Evolutionary conservation across 1,140 invertebrate genomes (phyloP), one percentile per base, ranked within the genome.

Genomic region (Ruditapes philippinarum): DNA sequence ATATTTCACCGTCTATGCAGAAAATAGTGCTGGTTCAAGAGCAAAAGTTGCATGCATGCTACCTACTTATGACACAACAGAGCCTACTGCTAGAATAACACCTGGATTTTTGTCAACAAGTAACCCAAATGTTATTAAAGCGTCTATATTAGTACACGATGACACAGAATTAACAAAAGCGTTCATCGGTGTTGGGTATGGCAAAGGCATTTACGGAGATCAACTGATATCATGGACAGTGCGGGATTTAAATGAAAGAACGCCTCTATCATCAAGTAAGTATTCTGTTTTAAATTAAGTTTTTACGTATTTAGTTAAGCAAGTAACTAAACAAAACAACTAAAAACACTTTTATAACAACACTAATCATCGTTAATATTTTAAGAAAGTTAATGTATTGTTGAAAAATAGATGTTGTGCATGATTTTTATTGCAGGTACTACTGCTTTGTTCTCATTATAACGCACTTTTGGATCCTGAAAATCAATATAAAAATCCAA

Each of bases 1-100:
- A 12, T 92, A 90, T 86, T 91, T 93, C 88, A 90, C 76, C 5
- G 85, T 93, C 42, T 76, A 12, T 60, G 92, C 88, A n/a, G 60
- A 68, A 42, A 93, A 93, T 79, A 91, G 82, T 78, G 87, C 54
- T 12, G 90, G 91, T 19, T 78, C 49, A 11, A 65, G 78, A 19
- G 28, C 74, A 7, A 45, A 42, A 22, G 89, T 89, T 9, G 68
- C 86, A 4, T 93, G 92, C 89, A 45, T 65, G 31, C 40, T 93
- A 51, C 73, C 62, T 12, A 92, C 91, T n/a, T 93, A 92, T 86
- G 92, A 93, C 49, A 76, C 79, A 28, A 91, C 91, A 57, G 0
- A 28, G 0, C 81, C 81, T 0, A 70, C 81, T 3, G 81, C 22
- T 25, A 45, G 81, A 38, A 14, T 84, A 22, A 40, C 38, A 22